Percentiles rank a stretch among this genome's conserved stretches.
Evolutionary conservation across 2,888 invertebrate species (phyloP).

Genomic region (Polyommatus iphigenia): DNA sequence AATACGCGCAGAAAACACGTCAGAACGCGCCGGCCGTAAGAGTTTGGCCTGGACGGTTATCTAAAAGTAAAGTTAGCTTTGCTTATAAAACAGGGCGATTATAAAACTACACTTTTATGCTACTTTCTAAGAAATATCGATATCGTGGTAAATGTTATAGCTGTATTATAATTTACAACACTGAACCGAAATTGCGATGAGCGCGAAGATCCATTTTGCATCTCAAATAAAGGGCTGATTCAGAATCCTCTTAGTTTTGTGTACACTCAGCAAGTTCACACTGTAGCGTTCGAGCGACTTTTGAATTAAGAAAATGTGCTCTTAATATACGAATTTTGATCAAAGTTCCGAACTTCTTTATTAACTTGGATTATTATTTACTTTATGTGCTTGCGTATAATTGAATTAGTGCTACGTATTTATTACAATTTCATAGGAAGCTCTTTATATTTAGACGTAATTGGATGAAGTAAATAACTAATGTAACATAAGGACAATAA

Average conservation of each 20-base stretch:
- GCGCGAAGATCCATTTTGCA: constrained; percentile 23
- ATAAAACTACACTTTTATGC: not conserved
- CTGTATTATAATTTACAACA: not conserved
- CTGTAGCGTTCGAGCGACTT: not conserved
- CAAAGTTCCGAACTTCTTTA: not conserved
- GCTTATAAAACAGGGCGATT: not conserved
- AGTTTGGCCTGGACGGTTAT: not conserved
- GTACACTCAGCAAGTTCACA: constrained; percentile 14
- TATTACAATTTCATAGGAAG: too few species aligned
- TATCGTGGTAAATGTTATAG: not conserved
- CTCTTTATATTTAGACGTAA: too few species aligned
- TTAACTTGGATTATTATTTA: not conserved
- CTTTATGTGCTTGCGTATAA: too few species aligned
- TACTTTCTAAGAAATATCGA: not conserved
- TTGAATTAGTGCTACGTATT: too few species aligned
- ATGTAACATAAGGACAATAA: too few species aligned
- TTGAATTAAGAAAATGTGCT: not conserved
- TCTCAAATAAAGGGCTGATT: constrained; percentile 20
- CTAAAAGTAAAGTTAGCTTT: not conserved
- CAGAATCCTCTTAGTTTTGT: constrained; percentile 25
- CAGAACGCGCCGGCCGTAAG: too few species aligned
- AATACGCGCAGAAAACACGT: too few species aligned
- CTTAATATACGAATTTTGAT: not conserved
- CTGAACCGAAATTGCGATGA: not conserved
- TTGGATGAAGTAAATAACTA: too few species aligned